phyloP scores from a whole-genome alignment of 2,888 invertebrate species.

The Geotrupes spiniger region DNA sequence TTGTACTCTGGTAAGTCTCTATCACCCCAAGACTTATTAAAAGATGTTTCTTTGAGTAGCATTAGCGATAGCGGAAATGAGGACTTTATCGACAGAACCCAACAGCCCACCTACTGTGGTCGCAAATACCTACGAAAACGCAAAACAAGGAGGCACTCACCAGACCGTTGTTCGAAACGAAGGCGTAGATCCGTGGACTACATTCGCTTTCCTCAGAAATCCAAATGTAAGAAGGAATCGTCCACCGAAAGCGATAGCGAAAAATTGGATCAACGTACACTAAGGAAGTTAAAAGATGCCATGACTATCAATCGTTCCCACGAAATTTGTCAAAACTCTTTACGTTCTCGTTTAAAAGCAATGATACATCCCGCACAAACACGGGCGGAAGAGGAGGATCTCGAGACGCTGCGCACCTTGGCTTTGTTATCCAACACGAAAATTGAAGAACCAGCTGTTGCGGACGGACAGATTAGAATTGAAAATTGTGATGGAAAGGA shows the following conservation, averaged over 20 bases:
- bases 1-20: conserved; percentile 45
- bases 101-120: neutral
- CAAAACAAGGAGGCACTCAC: neutral
- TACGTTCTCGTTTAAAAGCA: conserved; percentile 40
- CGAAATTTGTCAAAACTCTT: conserved; percentile 38
- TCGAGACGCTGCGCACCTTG: conserved; percentile 25
- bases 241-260: conserved; percentile 36
- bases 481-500: conserved; percentile 34
- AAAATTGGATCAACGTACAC: conserved; percentile 29
- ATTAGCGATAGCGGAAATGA: conserved; percentile 37
- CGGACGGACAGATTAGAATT: too few species aligned
- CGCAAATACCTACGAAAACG: neutral
- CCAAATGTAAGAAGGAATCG: conserved; percentile 9
- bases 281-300: conserved; percentile 56
- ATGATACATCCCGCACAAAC: conserved; percentile 34
- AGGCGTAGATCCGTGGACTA: conserved; percentile 15
- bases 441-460: neutral
- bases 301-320: conserved; percentile 46
- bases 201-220: conserved; percentile 6
- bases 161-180: conserved; percentile 12
- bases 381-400: conserved; percentile 24
- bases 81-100: neutral
- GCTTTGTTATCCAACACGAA: conserved; percentile 23
- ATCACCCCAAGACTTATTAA: conserved; percentile 45
- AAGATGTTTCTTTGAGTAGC: conserved; percentile 50